These are phyloP conservation scores for Hypena proboscidalis DNA, from an alignment of 2,888 invertebrate species.

Conservation along the genomic window DNA sequence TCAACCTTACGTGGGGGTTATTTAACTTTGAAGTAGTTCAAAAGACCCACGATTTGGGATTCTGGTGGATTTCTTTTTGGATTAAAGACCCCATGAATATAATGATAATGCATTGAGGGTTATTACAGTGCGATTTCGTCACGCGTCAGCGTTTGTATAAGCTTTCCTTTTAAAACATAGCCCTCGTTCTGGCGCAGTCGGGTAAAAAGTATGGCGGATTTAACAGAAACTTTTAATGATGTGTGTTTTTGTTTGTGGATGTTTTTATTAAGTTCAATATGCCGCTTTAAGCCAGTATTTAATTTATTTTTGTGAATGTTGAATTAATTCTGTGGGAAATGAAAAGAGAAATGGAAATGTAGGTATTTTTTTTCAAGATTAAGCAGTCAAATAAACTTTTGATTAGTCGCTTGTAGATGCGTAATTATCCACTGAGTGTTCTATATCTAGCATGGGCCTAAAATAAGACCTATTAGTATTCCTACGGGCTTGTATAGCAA, in stretches of 20 bases:
- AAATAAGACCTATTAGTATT: too few species aligned
- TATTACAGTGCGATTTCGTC: slow-evolving; percentile 70
- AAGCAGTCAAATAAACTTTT: too few species aligned
- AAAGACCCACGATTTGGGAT: slow-evolving; percentile 82
- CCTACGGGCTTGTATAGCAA: too few species aligned
- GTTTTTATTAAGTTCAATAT: not conserved
- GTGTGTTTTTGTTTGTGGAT: slow-evolving; percentile 12
- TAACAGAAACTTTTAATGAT: slow-evolving; percentile 11
- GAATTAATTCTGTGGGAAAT: too few species aligned
- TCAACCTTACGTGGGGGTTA: slow-evolving; percentile 66
- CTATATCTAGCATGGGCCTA: too few species aligned
- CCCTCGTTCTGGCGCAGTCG: too few species aligned
- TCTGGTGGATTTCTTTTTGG: slow-evolving; percentile 84
- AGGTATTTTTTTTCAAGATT: too few species aligned
- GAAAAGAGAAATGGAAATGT: too few species aligned
- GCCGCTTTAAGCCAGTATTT: not conserved
- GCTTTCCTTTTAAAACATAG: slow-evolving; percentile 52
- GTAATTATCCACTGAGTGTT: too few species aligned
- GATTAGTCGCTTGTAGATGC: too few species aligned
- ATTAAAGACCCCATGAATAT: slow-evolving; percentile 83
- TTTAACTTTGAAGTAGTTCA: slow-evolving; percentile 84
- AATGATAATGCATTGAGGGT: slow-evolving; percentile 79
- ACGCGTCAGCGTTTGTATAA: slow-evolving; percentile 59
- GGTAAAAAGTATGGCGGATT: slow-evolving; percentile 11
- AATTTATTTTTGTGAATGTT: too few species aligned